These are phyloP conservation scores for Charaxes varanes DNA, from an alignment of 1,140 invertebrate genomes.

Conservation along the genomic window DNA sequence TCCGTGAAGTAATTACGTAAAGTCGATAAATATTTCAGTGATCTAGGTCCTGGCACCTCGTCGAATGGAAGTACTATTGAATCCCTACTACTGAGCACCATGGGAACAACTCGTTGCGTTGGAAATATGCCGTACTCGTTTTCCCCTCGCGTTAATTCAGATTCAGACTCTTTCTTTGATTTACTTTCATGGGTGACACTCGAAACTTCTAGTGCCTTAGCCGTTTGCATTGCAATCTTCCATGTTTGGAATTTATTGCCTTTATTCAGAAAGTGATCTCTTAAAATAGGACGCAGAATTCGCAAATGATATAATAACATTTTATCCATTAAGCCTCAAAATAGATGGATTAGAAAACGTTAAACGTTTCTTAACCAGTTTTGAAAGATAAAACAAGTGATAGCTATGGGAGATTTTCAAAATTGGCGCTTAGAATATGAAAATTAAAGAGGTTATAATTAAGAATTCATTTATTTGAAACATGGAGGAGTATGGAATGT, in stretches of 20 bases:
- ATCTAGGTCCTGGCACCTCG: slow-evolving; percentile 77
- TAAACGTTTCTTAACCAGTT: neutral
- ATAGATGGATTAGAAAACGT: neutral
- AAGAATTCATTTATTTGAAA: too few relatives aligned
- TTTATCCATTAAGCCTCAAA: neutral
- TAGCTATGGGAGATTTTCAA: neutral
- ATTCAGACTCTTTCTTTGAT: slow-evolving; percentile 1
- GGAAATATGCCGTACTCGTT: slow-evolving; percentile 38
- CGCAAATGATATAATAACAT: slow-evolving; percentile 13
- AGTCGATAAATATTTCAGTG: slow-evolving; percentile 74
- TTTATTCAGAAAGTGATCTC: slow-evolving; percentile 11
- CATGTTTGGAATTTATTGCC: slow-evolving; percentile 13
- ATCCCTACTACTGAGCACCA: slow-evolving; percentile 43
- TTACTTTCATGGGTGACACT: slow-evolving; percentile 11
- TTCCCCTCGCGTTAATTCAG: slow-evolving; percentile 7
- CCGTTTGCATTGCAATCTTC: slow-evolving; percentile 17
- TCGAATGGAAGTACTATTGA: slow-evolving; percentile 71
- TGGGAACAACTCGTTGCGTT: slow-evolving; percentile 36
- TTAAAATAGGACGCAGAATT: slow-evolving; percentile 4
- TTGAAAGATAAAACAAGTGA: slow-evolving; percentile 10
- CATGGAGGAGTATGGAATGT: too few relatives aligned
- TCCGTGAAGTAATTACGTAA: slow-evolving; percentile 77
- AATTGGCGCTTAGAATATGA: neutral
- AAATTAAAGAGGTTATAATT: too few relatives aligned
- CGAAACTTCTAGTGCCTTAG: slow-evolving; percentile 21